phyloP scores from a whole-genome alignment of 2,113 vertebrate species.

The Spea bombifrons region DNA sequence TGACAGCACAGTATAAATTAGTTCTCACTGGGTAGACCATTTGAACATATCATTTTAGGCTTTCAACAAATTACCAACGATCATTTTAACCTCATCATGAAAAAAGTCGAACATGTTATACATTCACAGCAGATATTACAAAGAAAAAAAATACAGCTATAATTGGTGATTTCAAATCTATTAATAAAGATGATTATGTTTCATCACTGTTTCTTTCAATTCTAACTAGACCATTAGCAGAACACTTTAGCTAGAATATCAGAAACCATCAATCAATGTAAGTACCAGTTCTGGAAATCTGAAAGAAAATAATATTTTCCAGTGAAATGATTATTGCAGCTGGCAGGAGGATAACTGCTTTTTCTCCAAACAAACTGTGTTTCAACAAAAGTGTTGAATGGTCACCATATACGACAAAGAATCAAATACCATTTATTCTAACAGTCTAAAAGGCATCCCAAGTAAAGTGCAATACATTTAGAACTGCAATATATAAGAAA shows the following conservation, averaged over 20 bases:
- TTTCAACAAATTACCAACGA: background rate
- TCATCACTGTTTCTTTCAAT: background rate
- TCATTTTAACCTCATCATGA: background rate
- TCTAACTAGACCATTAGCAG: conserved; percentile 10
- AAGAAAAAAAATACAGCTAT: background rate
- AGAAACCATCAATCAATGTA: conserved; percentile 16
- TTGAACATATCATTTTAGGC: too few species aligned
- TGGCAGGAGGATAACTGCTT: conserved; percentile 4
- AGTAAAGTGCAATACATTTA: background rate
- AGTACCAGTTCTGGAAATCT: background rate
- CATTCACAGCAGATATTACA: too few species aligned
- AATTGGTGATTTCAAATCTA: conserved; percentile 1
- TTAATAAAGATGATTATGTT: conserved; percentile 6
- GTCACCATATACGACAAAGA: conserved; percentile 1
- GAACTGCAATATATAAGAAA: background rate
- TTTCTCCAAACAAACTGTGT: conserved; percentile 3
- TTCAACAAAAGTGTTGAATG: background rate
- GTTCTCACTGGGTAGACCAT: too few species aligned
- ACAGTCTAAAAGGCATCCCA: too few species aligned
- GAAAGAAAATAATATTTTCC: conserved; percentile 6
- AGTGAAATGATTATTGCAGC: background rate
- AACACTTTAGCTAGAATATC: background rate
- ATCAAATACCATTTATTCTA: background rate
- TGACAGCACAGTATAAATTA: too few species aligned
- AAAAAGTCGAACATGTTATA: background rate